Base-by-base conservation (phyloP, 2,113 vertebrate species). In the Fregata magnificens region DNA sequence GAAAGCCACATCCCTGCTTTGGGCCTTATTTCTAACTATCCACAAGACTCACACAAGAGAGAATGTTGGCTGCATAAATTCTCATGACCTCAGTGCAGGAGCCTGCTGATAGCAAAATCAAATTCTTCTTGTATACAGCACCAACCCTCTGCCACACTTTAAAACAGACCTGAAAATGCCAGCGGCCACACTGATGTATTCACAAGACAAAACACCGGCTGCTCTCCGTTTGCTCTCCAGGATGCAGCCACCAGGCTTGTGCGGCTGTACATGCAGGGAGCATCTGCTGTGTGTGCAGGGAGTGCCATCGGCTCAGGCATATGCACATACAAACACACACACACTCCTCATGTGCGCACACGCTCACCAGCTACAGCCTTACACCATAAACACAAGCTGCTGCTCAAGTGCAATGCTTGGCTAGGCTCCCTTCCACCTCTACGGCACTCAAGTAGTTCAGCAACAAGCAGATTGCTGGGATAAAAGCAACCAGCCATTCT, bases 321-420 rank as follows among this genome's bases (percentile, higher is more conserved):
- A 34, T 4, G 8, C 42, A 6, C 16, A 15, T 25, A 38, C 36
- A 50, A 15, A 29, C 77, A 52, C 36, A 53, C 78, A 56, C 65
- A 15, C 32, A 4, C 47, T 36, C 84, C 16, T 61, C 55, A 7
- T 38, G 45, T 36, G 66, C 13, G 2, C 53, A 28, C 66, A 13
- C 20, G 10, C 89, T 82, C 90, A 42, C 40, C 81, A 94, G 77
- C 91, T 34, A 69, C 74, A 89, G 94, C 85, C 84, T 80, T 16
- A 56, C 78, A 34, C 73, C 5, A 8, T 80, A 90, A 97, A 97
- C 93, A 96, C 94, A 95, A 95, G 94, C 97, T 96, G 97, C 91
- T 91, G 71, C 74, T 96, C 66, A 11, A 93, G 78, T 36, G 82
- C 45, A 14, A 6, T 3, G 66, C 84, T 94, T 95, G 91, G 62